Conservation (phyloP, 2,888 invertebrate species). For the Oeneis ivallda region DNA sequence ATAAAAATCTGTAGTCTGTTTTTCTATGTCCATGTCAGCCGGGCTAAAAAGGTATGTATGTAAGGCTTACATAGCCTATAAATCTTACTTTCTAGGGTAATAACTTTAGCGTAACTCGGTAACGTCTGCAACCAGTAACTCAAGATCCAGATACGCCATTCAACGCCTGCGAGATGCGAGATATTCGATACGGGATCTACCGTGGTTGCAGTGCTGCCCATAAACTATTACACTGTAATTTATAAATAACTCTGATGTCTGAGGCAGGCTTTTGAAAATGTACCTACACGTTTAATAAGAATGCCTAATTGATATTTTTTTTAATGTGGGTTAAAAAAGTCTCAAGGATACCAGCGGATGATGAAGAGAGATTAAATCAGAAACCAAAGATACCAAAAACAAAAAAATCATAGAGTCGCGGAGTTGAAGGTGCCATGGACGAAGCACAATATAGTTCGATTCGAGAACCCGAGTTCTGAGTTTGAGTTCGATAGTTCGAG, state of each 20-base stretch:
- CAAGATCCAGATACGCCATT: conserved; percentile 24
- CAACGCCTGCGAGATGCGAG: conserved; percentile 22
- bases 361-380: too few relatives aligned
- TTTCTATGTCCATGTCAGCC: neutral
- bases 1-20: too few relatives aligned
- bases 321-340: too few relatives aligned
- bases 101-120: conserved; percentile 20
- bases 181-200: conserved; percentile 17
- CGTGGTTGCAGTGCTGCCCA: conserved; percentile 8
- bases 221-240: conserved; percentile 8
- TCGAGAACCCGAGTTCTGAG: too few relatives aligned
- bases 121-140: conserved; percentile 17
- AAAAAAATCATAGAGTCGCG: too few relatives aligned
- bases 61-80: conserved; percentile 6
- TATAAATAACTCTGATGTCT: conserved; percentile 18
- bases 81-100: neutral
- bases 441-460: too few relatives aligned
- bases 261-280: neutral
- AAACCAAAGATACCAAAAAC: too few relatives aligned
- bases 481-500: too few relatives aligned
- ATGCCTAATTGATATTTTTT: too few relatives aligned
- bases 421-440: too few relatives aligned
- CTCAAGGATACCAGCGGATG: too few relatives aligned
- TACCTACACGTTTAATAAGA: too few relatives aligned
- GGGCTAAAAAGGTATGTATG: neutral